Evolutionary conservation across 1,140 invertebrate species (phyloP).

Genomic region (Laupala kohalensis): DNA sequence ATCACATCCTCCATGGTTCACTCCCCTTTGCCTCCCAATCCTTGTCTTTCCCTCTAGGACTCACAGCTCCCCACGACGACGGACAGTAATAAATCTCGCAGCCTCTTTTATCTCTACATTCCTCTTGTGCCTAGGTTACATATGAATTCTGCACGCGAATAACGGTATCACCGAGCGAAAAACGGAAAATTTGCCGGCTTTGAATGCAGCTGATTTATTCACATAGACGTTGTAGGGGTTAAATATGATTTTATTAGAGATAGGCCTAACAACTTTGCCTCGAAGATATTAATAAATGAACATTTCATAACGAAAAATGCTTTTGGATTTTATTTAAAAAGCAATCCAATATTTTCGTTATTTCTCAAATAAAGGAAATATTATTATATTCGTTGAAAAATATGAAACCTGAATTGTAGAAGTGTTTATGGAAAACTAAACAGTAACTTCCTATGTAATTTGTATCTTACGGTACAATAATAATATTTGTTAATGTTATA

Average conservation of each 20-base stretch:
- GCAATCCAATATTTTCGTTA: too few species aligned
- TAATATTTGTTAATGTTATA: too few species aligned
- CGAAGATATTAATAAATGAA: not conserved
- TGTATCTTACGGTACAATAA: too few species aligned
- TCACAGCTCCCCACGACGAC: too few species aligned
- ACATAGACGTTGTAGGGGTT: not conserved
- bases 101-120: not conserved
- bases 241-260: not conserved
- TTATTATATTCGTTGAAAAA: too few species aligned
- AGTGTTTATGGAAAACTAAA: too few species aligned
- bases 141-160: not conserved
- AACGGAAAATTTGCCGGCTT: not conserved
- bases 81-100: not conserved
- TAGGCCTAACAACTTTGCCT: not conserved
- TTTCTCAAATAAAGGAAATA: too few species aligned
- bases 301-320: not conserved
- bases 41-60: too few species aligned
- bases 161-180: not conserved
- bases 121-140: not conserved
- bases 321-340: not conserved
- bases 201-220: not conserved
- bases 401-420: too few species aligned
- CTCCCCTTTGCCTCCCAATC: too few species aligned
- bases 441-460: too few species aligned
- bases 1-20: too few species aligned